phyloP scores from a whole-genome alignment of 1,140 invertebrate genomes.

The Trichomalopsis sarcophagae region DNA sequence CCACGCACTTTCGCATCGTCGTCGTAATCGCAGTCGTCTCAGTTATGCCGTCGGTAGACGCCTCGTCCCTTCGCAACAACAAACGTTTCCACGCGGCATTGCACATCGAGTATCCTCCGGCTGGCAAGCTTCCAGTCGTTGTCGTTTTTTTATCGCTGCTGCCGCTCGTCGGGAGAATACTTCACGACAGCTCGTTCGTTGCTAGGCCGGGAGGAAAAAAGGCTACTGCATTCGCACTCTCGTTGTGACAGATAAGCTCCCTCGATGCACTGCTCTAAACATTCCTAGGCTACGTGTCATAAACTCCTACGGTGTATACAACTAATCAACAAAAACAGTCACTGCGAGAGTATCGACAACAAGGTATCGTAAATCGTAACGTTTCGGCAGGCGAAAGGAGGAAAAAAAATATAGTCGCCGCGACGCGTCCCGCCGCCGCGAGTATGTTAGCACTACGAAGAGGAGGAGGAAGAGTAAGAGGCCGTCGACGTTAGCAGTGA shows the following conservation, averaged over 20 bases:
- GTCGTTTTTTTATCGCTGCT: neutral
- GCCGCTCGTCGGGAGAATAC: neutral
- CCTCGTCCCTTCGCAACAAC: neutral
- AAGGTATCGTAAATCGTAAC: neutral
- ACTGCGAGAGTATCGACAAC: neutral
- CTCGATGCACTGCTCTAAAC: neutral
- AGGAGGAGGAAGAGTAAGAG: neutral
- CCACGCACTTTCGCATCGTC: neutral
- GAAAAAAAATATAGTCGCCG: neutral
- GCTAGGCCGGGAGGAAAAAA: slow-evolving; percentile 5
- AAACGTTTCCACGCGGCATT: neutral
- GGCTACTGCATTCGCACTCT: neutral
- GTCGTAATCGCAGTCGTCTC: neutral
- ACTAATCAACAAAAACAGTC: slow-evolving; percentile 1
- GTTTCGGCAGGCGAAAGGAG: neutral
- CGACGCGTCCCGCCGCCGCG: neutral
- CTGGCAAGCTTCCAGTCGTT: slow-evolving; percentile 34
- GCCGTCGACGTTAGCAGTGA: slow-evolving; percentile 6
- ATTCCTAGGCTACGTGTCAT: neutral
- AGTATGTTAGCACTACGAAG: neutral
- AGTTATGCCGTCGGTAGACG: neutral
- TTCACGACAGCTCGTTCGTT: slow-evolving; percentile 6
- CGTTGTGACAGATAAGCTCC: neutral
- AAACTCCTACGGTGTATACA: neutral
- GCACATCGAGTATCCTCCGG: neutral